Conservation (phyloP, 92 coral and sea anemone species). For the Porites lobata region DNA sequence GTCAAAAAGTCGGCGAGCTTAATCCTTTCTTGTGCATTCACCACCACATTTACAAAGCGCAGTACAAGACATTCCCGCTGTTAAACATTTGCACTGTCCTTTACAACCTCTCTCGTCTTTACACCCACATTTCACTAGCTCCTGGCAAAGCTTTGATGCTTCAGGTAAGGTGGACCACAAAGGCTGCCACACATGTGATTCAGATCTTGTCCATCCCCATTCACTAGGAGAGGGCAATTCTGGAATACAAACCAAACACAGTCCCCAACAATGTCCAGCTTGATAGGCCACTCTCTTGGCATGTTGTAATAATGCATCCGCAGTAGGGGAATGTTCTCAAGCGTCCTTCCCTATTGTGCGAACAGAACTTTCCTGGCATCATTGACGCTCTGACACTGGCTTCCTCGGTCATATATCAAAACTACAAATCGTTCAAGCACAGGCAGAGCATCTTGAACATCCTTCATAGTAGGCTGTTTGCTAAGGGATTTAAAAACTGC, state of each 20-base stretch:
- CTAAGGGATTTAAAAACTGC: conserved; percentile 29
- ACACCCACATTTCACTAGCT: conserved; percentile 67
- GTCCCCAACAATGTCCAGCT: conserved; percentile 61
- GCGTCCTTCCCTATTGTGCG: conserved; percentile 54
- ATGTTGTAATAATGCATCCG: conserved; percentile 63
- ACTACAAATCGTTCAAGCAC: conserved; percentile 59
- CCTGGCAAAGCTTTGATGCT: conserved; percentile 67
- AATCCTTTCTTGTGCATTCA: conserved; percentile 38
- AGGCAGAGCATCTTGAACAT: conserved; percentile 47
- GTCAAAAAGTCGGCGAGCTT: conserved; percentile 32
- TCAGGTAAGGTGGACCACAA: conserved; percentile 55
- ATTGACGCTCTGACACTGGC: background rate
- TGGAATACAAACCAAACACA: conserved; percentile 30
- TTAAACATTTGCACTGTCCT: conserved; percentile 58
- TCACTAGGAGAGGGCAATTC: conserved; percentile 53
- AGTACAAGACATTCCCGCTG: conserved; percentile 60
- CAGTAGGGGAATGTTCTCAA: conserved; percentile 54
- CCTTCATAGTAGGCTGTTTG: conserved; percentile 23
- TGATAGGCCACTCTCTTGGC: conserved; percentile 50
- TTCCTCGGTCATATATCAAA: conserved; percentile 59
- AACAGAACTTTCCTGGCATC: conserved; percentile 48
- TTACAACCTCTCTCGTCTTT: conserved; percentile 51
- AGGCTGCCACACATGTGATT: conserved; percentile 43
- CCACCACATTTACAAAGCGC: conserved; percentile 68
- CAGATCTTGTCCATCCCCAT: conserved; percentile 61